Conservation (phyloP, 1,140 invertebrate species). For the Dendrolimus punctatus region DNA sequence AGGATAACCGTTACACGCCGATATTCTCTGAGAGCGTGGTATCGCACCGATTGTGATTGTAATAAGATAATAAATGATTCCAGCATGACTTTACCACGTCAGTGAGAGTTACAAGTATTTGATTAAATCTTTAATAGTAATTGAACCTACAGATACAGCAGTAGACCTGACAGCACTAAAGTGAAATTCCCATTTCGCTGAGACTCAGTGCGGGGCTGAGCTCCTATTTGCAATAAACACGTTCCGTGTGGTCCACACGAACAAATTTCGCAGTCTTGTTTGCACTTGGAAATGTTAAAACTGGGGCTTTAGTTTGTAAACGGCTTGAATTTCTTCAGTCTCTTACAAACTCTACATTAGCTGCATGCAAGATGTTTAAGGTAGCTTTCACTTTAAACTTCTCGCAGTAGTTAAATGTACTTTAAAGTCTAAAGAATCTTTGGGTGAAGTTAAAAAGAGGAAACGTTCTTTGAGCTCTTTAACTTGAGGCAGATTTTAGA, state of each 20-base stretch:
- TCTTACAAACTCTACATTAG: conserved; percentile 30
- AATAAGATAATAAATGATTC: no score
- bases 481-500: no score
- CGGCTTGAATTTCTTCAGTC: conserved; percentile 22
- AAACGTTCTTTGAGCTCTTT: no score
- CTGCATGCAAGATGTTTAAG: conserved; percentile 17
- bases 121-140: no score
- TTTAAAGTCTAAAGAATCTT: neutral
- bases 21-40: no score
- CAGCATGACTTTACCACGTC: no score
- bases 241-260: conserved; percentile 30
- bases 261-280: conserved; percentile 39
- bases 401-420: neutral
- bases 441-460: no score
- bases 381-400: neutral
- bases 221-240: conserved; percentile 44
- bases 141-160: no score
- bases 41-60: no score
- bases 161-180: no score
- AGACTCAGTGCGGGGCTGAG: conserved; percentile 20
- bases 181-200: conserved; percentile 15
- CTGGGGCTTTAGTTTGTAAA: conserved; percentile 30
- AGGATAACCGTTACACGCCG: no score
- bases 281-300: conserved; percentile 40
- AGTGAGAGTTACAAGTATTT: no score